These are phyloP conservation scores for Neoarius graeffei DNA, from an alignment of 2,113 vertebrate genomes.

Conservation along the genomic window DNA sequence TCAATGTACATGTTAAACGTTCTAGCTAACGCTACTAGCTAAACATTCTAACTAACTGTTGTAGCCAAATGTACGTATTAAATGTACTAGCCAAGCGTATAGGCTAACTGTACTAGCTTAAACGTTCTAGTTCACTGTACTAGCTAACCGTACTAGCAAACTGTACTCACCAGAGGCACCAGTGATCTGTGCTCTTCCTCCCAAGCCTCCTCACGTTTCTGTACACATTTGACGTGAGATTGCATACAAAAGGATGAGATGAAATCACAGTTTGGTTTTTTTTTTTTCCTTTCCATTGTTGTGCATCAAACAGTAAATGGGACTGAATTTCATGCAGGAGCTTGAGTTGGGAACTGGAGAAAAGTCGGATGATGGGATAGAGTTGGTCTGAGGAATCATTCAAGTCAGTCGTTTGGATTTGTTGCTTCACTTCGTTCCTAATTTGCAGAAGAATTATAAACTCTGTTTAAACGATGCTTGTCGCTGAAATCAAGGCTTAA, in stretches of 20 bases:
- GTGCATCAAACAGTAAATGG: too few species aligned
- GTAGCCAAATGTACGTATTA: too few species aligned
- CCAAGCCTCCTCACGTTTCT: background rate
- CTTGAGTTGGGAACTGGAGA: background rate
- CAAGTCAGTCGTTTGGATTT: background rate
- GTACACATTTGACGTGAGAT: background rate
- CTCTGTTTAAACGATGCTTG: background rate
- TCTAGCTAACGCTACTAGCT: too few species aligned
- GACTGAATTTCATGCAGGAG: background rate
- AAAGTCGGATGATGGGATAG: background rate
- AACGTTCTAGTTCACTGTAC: too few species aligned
- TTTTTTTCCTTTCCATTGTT: too few species aligned
- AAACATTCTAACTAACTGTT: too few species aligned
- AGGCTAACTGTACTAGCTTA: too few species aligned
- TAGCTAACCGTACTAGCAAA: too few species aligned
- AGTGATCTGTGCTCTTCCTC: background rate
- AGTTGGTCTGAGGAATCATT: too few species aligned
- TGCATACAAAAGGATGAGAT: background rate
- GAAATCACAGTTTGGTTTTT: background rate
- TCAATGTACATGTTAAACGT: too few species aligned
- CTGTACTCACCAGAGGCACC: background rate
- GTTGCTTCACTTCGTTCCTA: background rate
- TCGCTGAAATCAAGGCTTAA: background rate
- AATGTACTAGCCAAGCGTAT: too few species aligned
- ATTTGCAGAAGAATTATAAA: background rate